Base-by-base conservation (phyloP, 2,113 vertebrate species). In the Mastomys coucha region DNA sequence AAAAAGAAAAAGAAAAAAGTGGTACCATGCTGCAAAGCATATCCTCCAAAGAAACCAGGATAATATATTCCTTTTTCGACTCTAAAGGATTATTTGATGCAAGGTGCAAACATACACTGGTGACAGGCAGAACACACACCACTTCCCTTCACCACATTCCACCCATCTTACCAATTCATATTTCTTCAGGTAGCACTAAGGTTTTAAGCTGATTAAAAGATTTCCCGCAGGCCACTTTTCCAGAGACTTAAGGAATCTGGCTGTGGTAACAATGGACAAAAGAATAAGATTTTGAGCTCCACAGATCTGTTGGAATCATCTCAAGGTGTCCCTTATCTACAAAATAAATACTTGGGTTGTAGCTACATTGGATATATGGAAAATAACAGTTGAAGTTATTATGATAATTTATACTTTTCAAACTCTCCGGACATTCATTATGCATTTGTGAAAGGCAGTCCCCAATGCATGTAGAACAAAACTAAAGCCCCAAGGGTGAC, bases 171-270 rank as follows among this genome's bases (percentile, higher is more conserved):
- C 13, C 20, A 93, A 73, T 92, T 86, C 17, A 51, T 81, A 81
- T 49, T 73, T 77, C 84, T 92, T 63, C 63, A 81, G 19, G 19
- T n/a, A 49, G 20, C 51, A 67, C 42, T 93, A 81, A 88, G 26
- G 78, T 45, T 94, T 75, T 86, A 93, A 73, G 20, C 28, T 91
- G 80, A 92, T 84, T 92, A 90, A 91, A 8, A 84, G 53, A 93
- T 95, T 85, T 73, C 20, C 60, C 36, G 85, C 2, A n/a, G 36
- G 31, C 33, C 81, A 60, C 4, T 87, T 75, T 12, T 88, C 36
- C 39, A 77, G 45, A 88, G 69, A 93, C n/a, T 87, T 78, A 60
- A 89, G 90, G 70, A 82, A 5, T n/a, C 22, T 85, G 11, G 2
- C 22, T 94, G 36, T 78, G 81, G n/a, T 75, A 65, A 93, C 58